A percentile compares a stretch with the other conserved stretches of the same genome.
These are phyloP conservation scores for Heliopora coerulea DNA, from an alignment of 92 coral and sea anemone genomes.

Conservation along the genomic window DNA sequence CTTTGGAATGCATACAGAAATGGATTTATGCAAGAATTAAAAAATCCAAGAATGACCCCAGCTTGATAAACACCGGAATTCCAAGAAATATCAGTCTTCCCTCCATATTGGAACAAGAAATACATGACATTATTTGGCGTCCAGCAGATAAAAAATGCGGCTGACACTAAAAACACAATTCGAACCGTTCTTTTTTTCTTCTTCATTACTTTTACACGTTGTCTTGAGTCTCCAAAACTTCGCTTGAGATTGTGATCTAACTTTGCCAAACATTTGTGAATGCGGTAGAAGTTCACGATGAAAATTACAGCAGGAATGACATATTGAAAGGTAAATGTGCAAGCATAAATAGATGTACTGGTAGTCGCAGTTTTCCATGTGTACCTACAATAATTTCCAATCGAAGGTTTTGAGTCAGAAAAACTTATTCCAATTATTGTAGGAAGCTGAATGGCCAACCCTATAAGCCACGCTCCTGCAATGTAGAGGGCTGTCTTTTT, in stretches of 20 bases:
- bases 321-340: slow-evolving; percentile 2
- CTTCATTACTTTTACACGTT: slow-evolving; percentile 10
- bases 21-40: slow-evolving; percentile 21
- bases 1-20: slow-evolving; percentile 39
- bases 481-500: slow-evolving; percentile 8
- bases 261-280: background rate
- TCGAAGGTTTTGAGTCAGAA: slow-evolving; percentile 3
- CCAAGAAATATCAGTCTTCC: background rate
- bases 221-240: slow-evolving; percentile 8
- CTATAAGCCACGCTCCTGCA: slow-evolving; percentile 6
- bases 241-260: slow-evolving; percentile 4
- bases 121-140: slow-evolving; percentile 35
- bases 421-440: background rate
- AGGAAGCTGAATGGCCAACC: slow-evolving; percentile 14
- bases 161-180: slow-evolving; percentile 17
- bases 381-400: slow-evolving; percentile 12
- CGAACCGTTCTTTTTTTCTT: slow-evolving; percentile 8
- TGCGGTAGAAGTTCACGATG: slow-evolving; percentile 24
- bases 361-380: background rate
- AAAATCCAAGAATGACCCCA: slow-evolving; percentile 31
- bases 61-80: slow-evolving; percentile 25
- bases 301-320: slow-evolving; percentile 24
- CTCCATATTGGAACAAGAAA: slow-evolving; percentile 25
- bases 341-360: background rate
- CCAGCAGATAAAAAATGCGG: slow-evolving; percentile 35